Evolutionary conservation across 2,797 vertebrate species (phyloP).

Genomic region (Galago senegalensis): DNA sequence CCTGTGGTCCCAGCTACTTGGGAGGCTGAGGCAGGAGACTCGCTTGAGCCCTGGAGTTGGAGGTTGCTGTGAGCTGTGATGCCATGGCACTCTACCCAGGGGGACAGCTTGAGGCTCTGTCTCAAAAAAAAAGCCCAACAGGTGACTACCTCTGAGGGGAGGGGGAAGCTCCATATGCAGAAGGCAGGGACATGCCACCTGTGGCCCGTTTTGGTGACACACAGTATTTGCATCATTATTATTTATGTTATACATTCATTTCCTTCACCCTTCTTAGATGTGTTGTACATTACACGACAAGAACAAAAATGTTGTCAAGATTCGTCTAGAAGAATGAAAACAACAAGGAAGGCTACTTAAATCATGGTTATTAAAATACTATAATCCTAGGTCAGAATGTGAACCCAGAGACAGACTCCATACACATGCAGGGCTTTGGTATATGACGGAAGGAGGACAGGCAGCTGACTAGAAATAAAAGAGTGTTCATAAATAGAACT

Average conservation of each 20-base stretch:
- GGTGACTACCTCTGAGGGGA: not conserved
- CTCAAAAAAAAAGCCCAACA: not conserved
- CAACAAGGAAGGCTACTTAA: not conserved
- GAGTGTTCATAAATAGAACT: accelerated
- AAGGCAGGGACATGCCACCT: not conserved
- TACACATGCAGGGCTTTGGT: not conserved
- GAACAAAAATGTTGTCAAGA: too few relatives aligned
- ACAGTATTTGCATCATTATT: accelerated
- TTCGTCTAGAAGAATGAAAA: not conserved
- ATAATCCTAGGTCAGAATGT: too few relatives aligned
- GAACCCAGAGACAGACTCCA: not conserved
- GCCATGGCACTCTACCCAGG: too few relatives aligned
- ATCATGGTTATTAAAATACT: not conserved
- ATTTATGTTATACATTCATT: accelerated
- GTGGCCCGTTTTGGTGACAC: not conserved
- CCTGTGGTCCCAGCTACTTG: too few relatives aligned
- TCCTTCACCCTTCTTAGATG: not conserved
- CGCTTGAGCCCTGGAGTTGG: too few relatives aligned
- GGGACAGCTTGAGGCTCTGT: too few relatives aligned
- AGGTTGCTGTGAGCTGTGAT: too few relatives aligned
- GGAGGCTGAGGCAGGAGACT: too few relatives aligned
- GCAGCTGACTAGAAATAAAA: not conserved
- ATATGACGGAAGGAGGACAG: accelerated
- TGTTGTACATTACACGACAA: not conserved
- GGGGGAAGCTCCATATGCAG: not conserved